phyloP scores from a whole-genome alignment of 1,140 invertebrate genomes.

The Sycophila sp. region DNA sequence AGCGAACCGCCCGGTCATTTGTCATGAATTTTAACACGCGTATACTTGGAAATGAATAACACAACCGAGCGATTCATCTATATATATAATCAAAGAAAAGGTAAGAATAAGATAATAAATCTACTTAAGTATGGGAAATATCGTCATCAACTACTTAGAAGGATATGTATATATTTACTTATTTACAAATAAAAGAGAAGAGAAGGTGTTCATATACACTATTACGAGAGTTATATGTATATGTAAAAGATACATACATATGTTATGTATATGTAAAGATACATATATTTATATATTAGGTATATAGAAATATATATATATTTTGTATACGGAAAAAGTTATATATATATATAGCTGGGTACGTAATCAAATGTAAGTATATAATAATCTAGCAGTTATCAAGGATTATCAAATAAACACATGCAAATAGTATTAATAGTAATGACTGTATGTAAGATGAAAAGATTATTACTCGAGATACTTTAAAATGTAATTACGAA shows the following conservation, averaged over 20 bases:
- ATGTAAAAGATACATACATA: slow-evolving; percentile 42
- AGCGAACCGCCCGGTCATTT: not conserved
- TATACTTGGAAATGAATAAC: not conserved
- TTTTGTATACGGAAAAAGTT: not conserved
- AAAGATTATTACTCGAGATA: slow-evolving; percentile 15
- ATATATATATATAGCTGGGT: not conserved
- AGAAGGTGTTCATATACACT: slow-evolving; percentile 46
- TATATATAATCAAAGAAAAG: no score
- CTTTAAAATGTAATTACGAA: slow-evolving; percentile 39
- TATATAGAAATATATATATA: slow-evolving; percentile 10
- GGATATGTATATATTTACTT: slow-evolving; percentile 27
- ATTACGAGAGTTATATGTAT: slow-evolving; percentile 43
- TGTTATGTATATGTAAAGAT: slow-evolving; percentile 19
- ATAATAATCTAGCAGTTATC: slow-evolving; percentile 33
- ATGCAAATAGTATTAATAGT: slow-evolving; percentile 44
- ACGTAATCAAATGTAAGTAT: slow-evolving; percentile 4
- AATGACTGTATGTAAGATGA: slow-evolving; percentile 1
- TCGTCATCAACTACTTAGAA: slow-evolving; percentile 16
- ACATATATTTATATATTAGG: slow-evolving; percentile 10
- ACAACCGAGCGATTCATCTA: not conserved
- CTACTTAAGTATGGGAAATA: not conserved
- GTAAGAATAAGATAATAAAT: not conserved
- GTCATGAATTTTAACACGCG: not conserved
- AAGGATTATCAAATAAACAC: slow-evolving; percentile 52
- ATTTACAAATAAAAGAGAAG: slow-evolving; percentile 44